These are phyloP conservation scores for Craterocephalus amniculus DNA, from an alignment of 2,797 vertebrate genomes.

Conservation along the genomic window DNA sequence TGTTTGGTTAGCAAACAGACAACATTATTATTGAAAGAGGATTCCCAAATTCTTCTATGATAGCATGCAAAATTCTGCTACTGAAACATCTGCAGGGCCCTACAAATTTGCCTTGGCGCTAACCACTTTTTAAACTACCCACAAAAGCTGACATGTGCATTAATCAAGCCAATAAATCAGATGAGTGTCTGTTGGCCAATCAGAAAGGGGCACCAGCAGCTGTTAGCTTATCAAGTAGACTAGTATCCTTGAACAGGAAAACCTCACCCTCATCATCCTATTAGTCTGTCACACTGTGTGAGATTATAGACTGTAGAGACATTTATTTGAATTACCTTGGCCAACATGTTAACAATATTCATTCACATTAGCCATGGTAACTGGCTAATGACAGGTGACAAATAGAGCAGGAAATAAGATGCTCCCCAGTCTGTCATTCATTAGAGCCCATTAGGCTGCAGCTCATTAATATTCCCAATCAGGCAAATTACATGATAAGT, in stretches of 20 bases:
- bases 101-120: neutral
- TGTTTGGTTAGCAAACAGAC: no score
- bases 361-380: slow-evolving; percentile 54
- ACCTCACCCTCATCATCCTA: slow-evolving; percentile 9
- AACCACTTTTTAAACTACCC: neutral
- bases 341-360: slow-evolving; percentile 37
- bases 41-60: neutral
- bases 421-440: slow-evolving; percentile 55
- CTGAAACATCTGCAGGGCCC: neutral
- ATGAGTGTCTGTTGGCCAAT: neutral
- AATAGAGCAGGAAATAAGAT: slow-evolving; percentile 72
- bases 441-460: slow-evolving; percentile 69
- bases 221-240: slow-evolving; percentile 5
- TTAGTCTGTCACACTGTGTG: slow-evolving; percentile 11
- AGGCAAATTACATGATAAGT: slow-evolving; percentile 66
- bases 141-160: neutral
- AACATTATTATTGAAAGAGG: no score
- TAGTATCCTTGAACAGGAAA: slow-evolving; percentile 13
- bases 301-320: slow-evolving; percentile 22
- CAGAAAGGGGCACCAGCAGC: slow-evolving; percentile 4
- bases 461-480: slow-evolving; percentile 81
- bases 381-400: slow-evolving; percentile 70
- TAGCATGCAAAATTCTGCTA: neutral
- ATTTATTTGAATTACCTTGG: slow-evolving; percentile 45
- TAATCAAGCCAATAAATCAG: neutral